Evolutionary conservation across 2,888 invertebrate species (phyloP).

Genomic region (Hydroisotoma schaefferi): DNA sequence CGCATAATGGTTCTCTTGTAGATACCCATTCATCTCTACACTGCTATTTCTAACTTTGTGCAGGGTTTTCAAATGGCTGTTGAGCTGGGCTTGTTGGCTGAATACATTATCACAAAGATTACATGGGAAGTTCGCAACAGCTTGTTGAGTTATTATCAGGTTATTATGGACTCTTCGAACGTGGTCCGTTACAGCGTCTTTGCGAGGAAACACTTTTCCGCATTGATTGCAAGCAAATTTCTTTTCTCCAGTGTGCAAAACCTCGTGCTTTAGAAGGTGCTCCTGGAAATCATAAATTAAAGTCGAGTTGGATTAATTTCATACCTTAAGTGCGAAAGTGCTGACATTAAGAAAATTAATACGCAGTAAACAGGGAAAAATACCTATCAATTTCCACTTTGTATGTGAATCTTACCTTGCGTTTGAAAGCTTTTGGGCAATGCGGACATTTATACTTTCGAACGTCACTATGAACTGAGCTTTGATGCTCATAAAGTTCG

Average conservation of each 20-base stretch:
- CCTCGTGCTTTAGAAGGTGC: constrained; percentile 42
- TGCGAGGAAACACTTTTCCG: constrained; percentile 41
- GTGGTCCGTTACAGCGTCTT: constrained; percentile 43
- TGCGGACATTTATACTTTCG: constrained; percentile 40
- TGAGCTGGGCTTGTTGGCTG: constrained; percentile 29
- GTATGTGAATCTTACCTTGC: constrained; percentile 23
- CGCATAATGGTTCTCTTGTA: neutral
- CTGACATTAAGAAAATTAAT: too few relatives aligned
- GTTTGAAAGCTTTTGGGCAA: constrained; percentile 46
- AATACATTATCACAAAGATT: constrained; percentile 43
- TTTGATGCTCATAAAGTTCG: constrained; percentile 41
- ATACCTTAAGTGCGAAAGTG: neutral
- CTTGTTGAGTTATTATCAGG: constrained; percentile 2
- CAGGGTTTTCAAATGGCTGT: constrained; percentile 37
- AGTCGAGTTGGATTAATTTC: neutral
- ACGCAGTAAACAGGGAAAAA: too few relatives aligned
- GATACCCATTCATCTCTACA: neutral
- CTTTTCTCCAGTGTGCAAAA: constrained; percentile 41
- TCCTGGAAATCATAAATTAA: constrained; percentile 27
- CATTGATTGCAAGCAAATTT: constrained; percentile 37
- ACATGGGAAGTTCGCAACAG: constrained; percentile 30
- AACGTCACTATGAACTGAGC: constrained; percentile 37
- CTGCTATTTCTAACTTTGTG: constrained; percentile 28
- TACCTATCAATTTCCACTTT: too few relatives aligned
- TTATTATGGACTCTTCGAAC: constrained; percentile 36